These are phyloP conservation scores for Rambutsinella grinnellia DNA, from an alignment of 2,888 invertebrate species.

Conservation along the genomic window DNA sequence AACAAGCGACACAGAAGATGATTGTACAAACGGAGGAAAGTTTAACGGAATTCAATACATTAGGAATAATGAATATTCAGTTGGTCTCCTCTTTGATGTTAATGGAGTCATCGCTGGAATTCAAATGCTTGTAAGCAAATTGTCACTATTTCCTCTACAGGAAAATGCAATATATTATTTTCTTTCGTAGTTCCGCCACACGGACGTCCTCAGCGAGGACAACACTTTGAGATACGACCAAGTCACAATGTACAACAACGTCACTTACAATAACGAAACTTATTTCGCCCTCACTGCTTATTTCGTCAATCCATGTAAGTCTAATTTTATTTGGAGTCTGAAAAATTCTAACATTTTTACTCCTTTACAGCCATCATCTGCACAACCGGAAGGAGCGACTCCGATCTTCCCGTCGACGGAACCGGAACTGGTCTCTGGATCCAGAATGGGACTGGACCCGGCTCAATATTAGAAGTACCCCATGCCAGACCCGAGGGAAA, in stretches of 20 bases:
- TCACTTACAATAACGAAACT: conserved; percentile 27
- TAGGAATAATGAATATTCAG: conserved; percentile 30
- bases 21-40: conserved; percentile 39
- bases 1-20: conserved; percentile 5
- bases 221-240: conserved; percentile 43
- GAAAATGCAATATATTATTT: neutral
- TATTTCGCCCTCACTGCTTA: conserved; percentile 60
- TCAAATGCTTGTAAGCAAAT: conserved; percentile 54
- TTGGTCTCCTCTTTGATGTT: conserved; percentile 50
- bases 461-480: conserved; percentile 27
- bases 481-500: conserved; percentile 15
- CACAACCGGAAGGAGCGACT: conserved; percentile 39
- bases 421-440: conserved; percentile 60
- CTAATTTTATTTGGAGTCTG: no score
- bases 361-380: conserved; percentile 57
- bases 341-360: neutral
- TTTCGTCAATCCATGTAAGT: conserved; percentile 59
- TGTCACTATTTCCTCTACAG: conserved; percentile 1
- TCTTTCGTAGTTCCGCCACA: conserved; percentile 20
- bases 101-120: conserved; percentile 62
- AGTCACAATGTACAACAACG: conserved; percentile 59
- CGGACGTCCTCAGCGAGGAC: conserved; percentile 3
- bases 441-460: conserved; percentile 54
- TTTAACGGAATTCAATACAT: conserved; percentile 55
- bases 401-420: conserved; percentile 33